Evolutionary conservation across 2,113 vertebrate species (phyloP).

Genomic region (Chunga burmeisteri): DNA sequence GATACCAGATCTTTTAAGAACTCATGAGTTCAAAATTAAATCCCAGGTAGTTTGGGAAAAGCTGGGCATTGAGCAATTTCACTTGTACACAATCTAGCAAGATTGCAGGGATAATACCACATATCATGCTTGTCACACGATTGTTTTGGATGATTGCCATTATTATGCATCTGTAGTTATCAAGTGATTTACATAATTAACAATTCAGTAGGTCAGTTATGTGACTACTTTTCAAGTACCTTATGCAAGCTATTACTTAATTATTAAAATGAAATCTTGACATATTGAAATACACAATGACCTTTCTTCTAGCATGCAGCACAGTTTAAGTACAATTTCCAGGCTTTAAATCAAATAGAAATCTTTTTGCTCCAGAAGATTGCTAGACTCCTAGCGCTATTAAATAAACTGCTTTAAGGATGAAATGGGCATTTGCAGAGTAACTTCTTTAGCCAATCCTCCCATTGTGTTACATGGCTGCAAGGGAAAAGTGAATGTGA

Average conservation of each 20-base stretch:
- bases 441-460: neutral
- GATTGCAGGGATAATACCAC: neutral
- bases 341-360: neutral
- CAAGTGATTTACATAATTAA: conserved; percentile 36
- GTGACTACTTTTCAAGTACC: neutral
- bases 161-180: neutral
- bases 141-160: conserved; percentile 5
- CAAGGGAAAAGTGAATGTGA: neutral
- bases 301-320: neutral
- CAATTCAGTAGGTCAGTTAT: conserved; percentile 15
- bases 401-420: neutral
- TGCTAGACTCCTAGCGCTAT: neutral
- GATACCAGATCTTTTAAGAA: neutral
- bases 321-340: neutral
- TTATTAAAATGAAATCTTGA: neutral
- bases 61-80: neutral
- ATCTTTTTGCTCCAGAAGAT: neutral
- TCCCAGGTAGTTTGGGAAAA: neutral
- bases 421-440: neutral
- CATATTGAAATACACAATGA: neutral
- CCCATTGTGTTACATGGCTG: neutral
- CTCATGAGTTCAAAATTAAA: neutral
- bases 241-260: conserved; percentile 31
- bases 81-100: neutral
- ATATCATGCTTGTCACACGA: neutral